Percentiles rank a stretch among this genome's conserved stretches.
phyloP scores from a whole-genome alignment of 2,113 vertebrate species.

The Falcunculus frontatus region DNA sequence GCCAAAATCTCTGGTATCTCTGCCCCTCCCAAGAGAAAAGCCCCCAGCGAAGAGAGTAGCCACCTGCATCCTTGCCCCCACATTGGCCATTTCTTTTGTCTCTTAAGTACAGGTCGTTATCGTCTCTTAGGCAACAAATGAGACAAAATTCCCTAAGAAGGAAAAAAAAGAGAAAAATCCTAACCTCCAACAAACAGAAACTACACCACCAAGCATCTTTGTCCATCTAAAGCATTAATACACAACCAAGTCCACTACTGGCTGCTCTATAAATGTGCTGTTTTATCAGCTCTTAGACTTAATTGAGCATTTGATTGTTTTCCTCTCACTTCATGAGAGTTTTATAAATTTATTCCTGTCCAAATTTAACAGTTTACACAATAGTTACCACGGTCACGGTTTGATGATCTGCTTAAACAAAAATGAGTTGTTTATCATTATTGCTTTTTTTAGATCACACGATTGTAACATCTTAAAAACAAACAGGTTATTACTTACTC shows the following conservation, averaged over 20 bases:
- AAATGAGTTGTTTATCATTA: background rate
- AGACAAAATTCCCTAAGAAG: background rate
- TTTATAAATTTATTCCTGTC: background rate
- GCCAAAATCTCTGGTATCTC: background rate
- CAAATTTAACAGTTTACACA: background rate
- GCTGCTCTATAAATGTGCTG: background rate
- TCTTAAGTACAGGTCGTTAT: rapidly evolving
- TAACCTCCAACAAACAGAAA: background rate
- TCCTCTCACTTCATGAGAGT: background rate
- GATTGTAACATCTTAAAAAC: background rate
- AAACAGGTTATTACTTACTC: background rate
- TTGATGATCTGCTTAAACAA: background rate
- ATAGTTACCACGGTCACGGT: background rate
- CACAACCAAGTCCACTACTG: background rate
- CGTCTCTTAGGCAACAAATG: background rate
- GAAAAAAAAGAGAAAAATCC: background rate
- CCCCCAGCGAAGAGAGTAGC: too few relatives aligned
- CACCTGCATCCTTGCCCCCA: background rate
- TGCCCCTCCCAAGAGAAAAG: background rate
- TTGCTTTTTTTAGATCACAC: background rate
- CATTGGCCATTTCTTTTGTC: background rate
- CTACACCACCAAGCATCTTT: background rate
- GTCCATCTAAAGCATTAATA: background rate
- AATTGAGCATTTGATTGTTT: background rate
- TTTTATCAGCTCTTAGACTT: background rate